Base-by-base conservation (phyloP, 2,888 invertebrate species). In the Acheta domesticus region DNA sequence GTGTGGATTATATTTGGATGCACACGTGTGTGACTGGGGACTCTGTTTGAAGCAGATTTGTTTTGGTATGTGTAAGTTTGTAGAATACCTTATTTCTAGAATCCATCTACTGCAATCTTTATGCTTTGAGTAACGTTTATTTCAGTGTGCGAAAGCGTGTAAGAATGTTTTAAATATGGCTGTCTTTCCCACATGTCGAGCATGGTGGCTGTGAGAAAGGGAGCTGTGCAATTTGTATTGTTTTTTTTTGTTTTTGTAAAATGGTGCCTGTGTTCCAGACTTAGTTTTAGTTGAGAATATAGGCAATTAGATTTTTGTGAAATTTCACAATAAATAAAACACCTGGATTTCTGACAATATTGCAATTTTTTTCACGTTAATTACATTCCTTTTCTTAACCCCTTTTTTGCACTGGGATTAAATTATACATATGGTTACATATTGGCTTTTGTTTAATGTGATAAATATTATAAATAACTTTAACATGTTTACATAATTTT, bases 1-100 rank as follows among this genome's bases (percentile, higher is more conserved):
- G 74, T 74, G 74, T 79, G 73, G 77, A 77, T 77, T 62, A 48
- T 74, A 74, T 79, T 77, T 77, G 50, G 77, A 77, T 49, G 77
- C 77, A 77, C 49, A 74, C 23, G 36, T 79, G 73, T 77, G 62
- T 79, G 49, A 49, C 36, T 79, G 77, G 75, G 50, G 49, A 48
- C 21, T 74, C 20, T 12, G 14, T 62, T 74, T 48, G 12, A 36
- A 36, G 36, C 36, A 36, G 62, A 49, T 78, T 23, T 75, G 20
- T 73, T 14, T 78, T 73, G 49, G 48, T 75, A 75, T 49, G 12
- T 75, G 75, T 75, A 79, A 49, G 62, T 62, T 62, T 62, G 62
- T 62, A 74, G 48, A 78, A 49, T 75, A 50, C 75, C 78, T 75
- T 79, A 75, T 79, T 79, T 79, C 49, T 79, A 75, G 48, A 19